Conservation (phyloP, 2,888 invertebrate species). For the Clivina fossor region DNA sequence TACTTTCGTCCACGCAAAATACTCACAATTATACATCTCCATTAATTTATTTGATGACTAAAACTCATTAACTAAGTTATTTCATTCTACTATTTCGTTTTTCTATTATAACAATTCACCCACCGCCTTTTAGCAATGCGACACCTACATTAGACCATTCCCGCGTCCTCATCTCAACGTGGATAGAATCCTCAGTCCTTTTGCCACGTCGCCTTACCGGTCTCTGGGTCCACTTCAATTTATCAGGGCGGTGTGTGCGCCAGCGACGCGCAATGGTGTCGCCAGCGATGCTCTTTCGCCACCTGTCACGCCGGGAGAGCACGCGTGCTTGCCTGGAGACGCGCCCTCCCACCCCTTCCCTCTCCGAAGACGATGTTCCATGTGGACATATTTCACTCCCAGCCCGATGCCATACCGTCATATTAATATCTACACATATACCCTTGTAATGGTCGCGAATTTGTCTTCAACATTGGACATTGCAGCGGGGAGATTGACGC, state of each 20-base stretch:
- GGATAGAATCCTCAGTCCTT: constrained; percentile 48
- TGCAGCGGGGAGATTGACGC: constrained; percentile 10
- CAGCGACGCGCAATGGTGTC: too few relatives aligned
- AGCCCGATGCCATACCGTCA: constrained; percentile 41
- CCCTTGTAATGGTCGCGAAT: constrained; percentile 38
- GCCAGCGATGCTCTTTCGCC: constrained; percentile 51
- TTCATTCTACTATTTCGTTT: too few relatives aligned
- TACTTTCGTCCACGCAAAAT: too few relatives aligned
- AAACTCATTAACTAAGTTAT: too few relatives aligned
- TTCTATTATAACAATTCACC: too few relatives aligned
- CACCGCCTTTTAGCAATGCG: too few relatives aligned
- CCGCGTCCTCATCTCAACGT: too few relatives aligned
- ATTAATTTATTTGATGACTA: too few relatives aligned
- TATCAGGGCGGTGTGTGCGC: constrained; percentile 51
- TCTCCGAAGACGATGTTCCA: too few relatives aligned
- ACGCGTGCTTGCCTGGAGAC: constrained; percentile 43
- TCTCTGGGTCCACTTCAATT: constrained; percentile 50
- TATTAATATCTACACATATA: constrained; percentile 46
- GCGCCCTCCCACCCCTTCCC: too few relatives aligned
- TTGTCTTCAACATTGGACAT: constrained; percentile 16
- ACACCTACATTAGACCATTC: too few relatives aligned
- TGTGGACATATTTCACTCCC: constrained; percentile 50
- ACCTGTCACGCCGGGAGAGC: constrained; percentile 50
- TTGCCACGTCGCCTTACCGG: constrained; percentile 40
- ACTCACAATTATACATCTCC: too few relatives aligned